Conservation (phyloP, 2,888 invertebrate species). For the Eupithecia dodoneata region DNA sequence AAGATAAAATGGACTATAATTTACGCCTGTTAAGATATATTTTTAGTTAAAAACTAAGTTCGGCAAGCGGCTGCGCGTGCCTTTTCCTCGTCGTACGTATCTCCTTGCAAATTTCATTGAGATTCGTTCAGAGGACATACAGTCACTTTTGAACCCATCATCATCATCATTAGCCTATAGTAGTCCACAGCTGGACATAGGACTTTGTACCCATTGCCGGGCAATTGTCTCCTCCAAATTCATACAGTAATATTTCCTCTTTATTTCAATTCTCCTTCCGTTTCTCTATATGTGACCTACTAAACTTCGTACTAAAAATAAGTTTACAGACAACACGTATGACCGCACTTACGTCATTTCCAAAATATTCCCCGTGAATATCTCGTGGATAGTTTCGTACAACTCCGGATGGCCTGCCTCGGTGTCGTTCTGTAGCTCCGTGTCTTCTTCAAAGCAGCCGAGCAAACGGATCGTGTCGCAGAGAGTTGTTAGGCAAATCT, state of each 20-base stretch:
- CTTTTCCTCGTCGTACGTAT: no score
- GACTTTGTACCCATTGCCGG: not conserved
- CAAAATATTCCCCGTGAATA: constrained; percentile 90
- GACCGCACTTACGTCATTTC: constrained; percentile 85
- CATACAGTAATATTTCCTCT: not conserved
- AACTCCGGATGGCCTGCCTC: constrained; percentile 73
- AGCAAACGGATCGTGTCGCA: constrained; percentile 96
- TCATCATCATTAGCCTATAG: no score
- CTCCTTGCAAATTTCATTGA: no score
- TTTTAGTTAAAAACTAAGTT: not conserved
- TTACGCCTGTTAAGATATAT: not conserved
- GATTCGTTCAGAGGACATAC: no score
- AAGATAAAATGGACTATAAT: constrained; percentile 22
- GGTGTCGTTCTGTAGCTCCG: constrained; percentile 73
- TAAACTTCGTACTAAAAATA: no score
- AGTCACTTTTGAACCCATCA: not conserved
- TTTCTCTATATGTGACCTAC: not conserved
- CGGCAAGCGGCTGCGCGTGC: not conserved
- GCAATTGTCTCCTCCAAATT: not conserved
- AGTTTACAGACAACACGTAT: no score
- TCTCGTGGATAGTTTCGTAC: constrained; percentile 86
- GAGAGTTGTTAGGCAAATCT: constrained; percentile 96
- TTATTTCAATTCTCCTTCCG: not conserved
- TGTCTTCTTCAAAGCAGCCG: constrained; percentile 91
- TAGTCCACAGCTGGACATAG: no score